Base-by-base conservation (phyloP, 1,140 invertebrate species). In the Hetaerina americana region DNA sequence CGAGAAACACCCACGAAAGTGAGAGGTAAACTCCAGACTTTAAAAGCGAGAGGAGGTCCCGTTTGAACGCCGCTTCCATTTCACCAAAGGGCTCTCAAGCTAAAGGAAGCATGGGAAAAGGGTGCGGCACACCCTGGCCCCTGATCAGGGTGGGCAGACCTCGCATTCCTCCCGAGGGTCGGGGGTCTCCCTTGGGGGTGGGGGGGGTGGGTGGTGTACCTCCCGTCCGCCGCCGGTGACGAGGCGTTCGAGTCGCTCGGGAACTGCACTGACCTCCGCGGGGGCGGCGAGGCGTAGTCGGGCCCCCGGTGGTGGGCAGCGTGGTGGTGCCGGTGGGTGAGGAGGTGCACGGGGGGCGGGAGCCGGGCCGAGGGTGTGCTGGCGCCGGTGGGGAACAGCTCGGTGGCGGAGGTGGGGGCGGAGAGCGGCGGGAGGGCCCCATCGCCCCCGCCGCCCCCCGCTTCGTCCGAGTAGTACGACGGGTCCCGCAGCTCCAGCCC, bases 401-500 rank as follows among this genome's bases (percentile, higher is more conserved):
- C 82, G n/a, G 81, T 69, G 66, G 73, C 69, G 69, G 74, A 75
- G n/a, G 75, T 81, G 27, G 82, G 80, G 26, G 85, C 84, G 27
- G 82, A 78, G 71, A 84, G 77, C 15, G 31, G 31, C 12, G 70
- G 31, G 22, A 40, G 22, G 40, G 22, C 70, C 27, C 12, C 22
- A 22, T 69, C 29, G 29, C 22, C 22, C 49, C 49, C 26, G 25
- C 18, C 82, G 5, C 82, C 81, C 3, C 82, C 81, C 25, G 84
- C 81, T 24, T 81, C 80, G 72, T 84, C 83, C 8, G 81, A 81
- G 75, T 82, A 83, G 40, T 82, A 77, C 15, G 81, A 77, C 3
- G 85, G 82, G 73, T 91, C 90, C 76, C 89, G 82, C 28, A 91
- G 81, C 77, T 93, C 91, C 66, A 92, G 83, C 67, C 91, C 91